phyloP scores from a whole-genome alignment of 2,113 vertebrate species.

The Festucalex cinctus region DNA sequence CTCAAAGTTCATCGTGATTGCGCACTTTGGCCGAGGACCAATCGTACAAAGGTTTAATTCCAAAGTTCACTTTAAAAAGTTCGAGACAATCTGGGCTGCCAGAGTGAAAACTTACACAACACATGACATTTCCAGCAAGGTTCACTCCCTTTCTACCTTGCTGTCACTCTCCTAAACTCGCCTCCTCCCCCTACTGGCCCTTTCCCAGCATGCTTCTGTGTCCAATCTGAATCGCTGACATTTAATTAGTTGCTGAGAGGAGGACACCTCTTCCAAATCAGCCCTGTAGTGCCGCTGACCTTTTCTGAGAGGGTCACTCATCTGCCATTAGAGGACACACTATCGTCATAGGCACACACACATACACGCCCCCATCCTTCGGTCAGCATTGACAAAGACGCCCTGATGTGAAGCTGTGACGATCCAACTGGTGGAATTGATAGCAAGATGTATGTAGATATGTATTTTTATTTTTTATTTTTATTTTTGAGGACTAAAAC shows the following conservation, averaged over 20 bases:
- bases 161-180: conserved; percentile 25
- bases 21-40: neutral
- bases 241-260: conserved; percentile 77
- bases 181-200: neutral
- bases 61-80: neutral
- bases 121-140: conserved; percentile 59
- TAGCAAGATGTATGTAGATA: conserved; percentile 7
- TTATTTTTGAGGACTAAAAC: conserved; percentile 18
- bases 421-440: conserved; percentile 33
- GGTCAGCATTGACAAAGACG: conserved; percentile 16
- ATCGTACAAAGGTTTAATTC: neutral
- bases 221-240: conserved; percentile 68
- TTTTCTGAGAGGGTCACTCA: conserved; percentile 70
- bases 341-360: conserved; percentile 2
- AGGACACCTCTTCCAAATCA: conserved; percentile 65
- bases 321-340: conserved; percentile 65
- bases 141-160: conserved; percentile 42
- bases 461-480: neutral
- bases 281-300: conserved; percentile 71
- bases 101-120: conserved; percentile 42
- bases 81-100: neutral
- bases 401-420: conserved; percentile 23
- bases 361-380: conserved; percentile 8
- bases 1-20: neutral
- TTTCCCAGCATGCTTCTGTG: conserved; percentile 3